phyloP scores from a whole-genome alignment of 2,113 vertebrate species.

The Leucoraja erinaceus region DNA sequence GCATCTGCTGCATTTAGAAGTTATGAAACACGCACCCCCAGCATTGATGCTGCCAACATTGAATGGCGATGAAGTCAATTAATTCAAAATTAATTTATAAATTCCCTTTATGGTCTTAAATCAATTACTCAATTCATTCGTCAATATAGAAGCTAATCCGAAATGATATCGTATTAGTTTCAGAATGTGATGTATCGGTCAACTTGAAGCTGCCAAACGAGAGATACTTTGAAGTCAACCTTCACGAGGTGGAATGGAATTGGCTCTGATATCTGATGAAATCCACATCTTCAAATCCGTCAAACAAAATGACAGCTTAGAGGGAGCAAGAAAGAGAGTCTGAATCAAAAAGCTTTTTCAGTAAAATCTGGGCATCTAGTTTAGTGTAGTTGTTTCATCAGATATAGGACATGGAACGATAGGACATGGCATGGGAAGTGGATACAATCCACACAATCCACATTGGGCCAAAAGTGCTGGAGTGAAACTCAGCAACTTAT shows the following conservation, averaged over 20 bases:
- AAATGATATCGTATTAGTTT: neutral
- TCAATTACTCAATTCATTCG: neutral
- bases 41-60: neutral
- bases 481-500: too few relatives aligned
- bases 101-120: constrained; percentile 4
- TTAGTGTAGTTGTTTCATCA: too few relatives aligned
- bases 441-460: too few relatives aligned
- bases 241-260: neutral
- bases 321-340: too few relatives aligned
- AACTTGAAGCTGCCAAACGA: too few relatives aligned
- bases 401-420: too few relatives aligned
- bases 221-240: neutral
- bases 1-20: neutral
- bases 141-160: neutral
- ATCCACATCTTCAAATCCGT: too few relatives aligned
- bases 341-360: too few relatives aligned
- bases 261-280: neutral
- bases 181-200: neutral
- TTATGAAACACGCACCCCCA: neutral
- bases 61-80: neutral
- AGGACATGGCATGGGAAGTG: too few relatives aligned
- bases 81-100: constrained; percentile 26
- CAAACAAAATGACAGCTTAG: too few relatives aligned
- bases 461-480: too few relatives aligned
- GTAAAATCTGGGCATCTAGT: too few relatives aligned